Conservation (phyloP, 1,140 invertebrate genomes). For the Drosophila hydei region DNA sequence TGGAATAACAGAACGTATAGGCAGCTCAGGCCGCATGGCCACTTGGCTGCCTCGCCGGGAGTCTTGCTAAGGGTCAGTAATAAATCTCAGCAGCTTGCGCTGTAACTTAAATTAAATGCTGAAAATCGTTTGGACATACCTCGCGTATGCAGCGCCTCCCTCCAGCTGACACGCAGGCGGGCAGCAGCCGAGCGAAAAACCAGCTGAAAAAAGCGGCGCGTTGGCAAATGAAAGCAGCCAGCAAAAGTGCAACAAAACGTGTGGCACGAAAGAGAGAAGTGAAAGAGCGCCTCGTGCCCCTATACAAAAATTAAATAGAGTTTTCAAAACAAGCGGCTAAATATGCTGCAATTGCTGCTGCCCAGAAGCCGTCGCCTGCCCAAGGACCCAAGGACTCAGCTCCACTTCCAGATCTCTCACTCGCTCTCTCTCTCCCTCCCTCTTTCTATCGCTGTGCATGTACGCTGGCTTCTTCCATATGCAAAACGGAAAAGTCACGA, state of each 20-base stretch:
- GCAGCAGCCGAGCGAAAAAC: constrained; percentile 44
- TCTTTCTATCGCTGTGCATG: not conserved
- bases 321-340: constrained; percentile 78
- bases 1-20: constrained; percentile 17
- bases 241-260: constrained; percentile 59
- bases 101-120: constrained; percentile 83
- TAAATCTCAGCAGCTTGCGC: constrained; percentile 78
- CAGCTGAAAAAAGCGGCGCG: constrained; percentile 70
- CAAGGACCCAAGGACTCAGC: not conserved
- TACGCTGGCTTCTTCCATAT: constrained; percentile 50
- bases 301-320: constrained; percentile 70
- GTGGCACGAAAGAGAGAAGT: constrained; percentile 35
- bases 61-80: constrained; percentile 79
- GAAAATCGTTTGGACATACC: constrained; percentile 69
- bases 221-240: constrained; percentile 25
- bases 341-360: constrained; percentile 57
- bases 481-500: constrained; percentile 39
- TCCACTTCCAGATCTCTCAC: not conserved
- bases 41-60: constrained; percentile 11
- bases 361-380: constrained; percentile 6
- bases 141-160: not conserved
- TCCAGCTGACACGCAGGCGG: constrained; percentile 28
- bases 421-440: not conserved
- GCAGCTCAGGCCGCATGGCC: constrained; percentile 3
- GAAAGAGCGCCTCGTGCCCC: constrained; percentile 16